phyloP scores from a whole-genome alignment of 2,113 vertebrate species.

The Hemiscyllium ocellatum region DNA sequence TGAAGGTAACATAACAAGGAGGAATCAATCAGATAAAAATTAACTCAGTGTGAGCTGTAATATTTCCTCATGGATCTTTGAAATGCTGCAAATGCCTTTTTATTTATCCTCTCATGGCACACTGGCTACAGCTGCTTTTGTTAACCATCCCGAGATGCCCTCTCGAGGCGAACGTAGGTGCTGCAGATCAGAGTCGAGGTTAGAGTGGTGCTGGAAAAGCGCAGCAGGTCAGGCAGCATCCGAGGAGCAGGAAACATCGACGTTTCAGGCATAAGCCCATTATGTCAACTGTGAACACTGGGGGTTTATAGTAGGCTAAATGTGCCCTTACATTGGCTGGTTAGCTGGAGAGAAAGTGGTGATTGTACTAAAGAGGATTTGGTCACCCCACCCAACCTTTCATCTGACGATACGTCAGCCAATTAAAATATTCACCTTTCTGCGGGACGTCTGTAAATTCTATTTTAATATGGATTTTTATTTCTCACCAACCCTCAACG shows the following conservation, averaged over 20 bases:
- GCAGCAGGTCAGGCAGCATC: too few relatives aligned
- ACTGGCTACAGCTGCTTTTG: not conserved
- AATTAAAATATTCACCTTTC: conserved; percentile 16
- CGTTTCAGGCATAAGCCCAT: too few relatives aligned
- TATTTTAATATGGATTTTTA: not conserved
- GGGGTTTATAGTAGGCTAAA: conserved; percentile 42
- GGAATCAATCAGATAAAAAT: not conserved
- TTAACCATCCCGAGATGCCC: not conserved
- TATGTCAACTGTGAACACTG: not conserved
- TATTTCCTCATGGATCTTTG: not conserved
- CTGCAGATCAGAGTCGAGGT: too few relatives aligned
- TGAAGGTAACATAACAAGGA: not conserved
- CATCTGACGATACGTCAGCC: not conserved
- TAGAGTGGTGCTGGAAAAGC: too few relatives aligned
- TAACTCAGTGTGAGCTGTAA: not conserved
- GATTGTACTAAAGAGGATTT: conserved; percentile 38
- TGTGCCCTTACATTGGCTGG: conserved; percentile 40
- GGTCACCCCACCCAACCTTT: not conserved
- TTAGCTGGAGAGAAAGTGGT: conserved; percentile 43
- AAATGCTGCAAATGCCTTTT: not conserved
- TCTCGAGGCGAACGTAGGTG: too few relatives aligned
- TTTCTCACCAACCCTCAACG: not conserved
- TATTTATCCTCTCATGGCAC: not conserved
- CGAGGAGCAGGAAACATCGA: too few relatives aligned
- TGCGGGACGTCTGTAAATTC: not conserved